Base-by-base conservation (phyloP, 2,797 vertebrate species). In the Falco cherrug region DNA sequence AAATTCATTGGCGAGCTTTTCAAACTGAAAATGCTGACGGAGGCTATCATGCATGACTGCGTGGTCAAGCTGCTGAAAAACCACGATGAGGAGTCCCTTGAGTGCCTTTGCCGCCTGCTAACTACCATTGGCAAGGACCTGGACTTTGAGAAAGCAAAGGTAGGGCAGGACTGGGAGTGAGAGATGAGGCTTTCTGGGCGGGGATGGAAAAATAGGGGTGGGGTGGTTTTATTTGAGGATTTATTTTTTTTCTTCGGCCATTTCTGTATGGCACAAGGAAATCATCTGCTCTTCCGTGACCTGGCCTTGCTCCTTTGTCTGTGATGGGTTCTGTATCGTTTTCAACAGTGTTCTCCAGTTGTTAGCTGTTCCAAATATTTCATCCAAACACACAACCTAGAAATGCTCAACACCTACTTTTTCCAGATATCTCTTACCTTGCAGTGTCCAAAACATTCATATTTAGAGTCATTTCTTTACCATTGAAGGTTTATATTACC, bases 21-120 rank as follows among this genome's bases (percentile, higher is more conserved):
- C 97, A 99, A 99, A 92, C 99, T 99, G 33, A 99, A 99, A 97
- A 99, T 99, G 99, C 94, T 99, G 97, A 99, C 99, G 0, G 99
- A 99, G 94, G 99, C 99, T 94, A 99, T 99, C 98, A 99, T 99
- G 99, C 99, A 99, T 1, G 99, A 99, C 97, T 99, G 99, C 1
- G 99, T 99, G 89, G 99, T 99, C 37, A 99, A 99, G 97, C 98
- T 99, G 96, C 98, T 99, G 16, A 99, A 99, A 95, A 99, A 99
- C 98, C 99, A 99, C 0, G 99, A 99, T 2, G 98, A 99, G 84
- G 99, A 99, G 93, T 99, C 99, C 60, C 96, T 99, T 7, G 99
- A 99, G 98, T 99, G 99, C 94, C 98, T 99, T 63, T 99, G 99
- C 97, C 98, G 99, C 94, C 98, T 99, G 81, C 98, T 99, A 82